phyloP scores from a whole-genome alignment of 64 coral and sea anemone genomes.

The Hydrozoanthus tunicans region DNA sequence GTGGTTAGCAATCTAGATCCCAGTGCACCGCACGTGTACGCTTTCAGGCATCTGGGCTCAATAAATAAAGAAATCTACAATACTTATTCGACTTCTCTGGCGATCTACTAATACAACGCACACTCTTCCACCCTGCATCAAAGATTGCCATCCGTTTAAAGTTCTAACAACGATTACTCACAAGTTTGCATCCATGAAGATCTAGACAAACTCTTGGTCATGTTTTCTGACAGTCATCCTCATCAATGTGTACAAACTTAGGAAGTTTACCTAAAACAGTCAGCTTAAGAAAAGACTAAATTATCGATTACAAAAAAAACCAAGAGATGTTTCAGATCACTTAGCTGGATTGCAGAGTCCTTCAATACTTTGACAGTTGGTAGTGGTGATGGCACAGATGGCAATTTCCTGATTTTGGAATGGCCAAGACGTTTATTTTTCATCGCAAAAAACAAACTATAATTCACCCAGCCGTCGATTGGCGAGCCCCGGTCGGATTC shows the following conservation, averaged over 20 bases:
- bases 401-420: slow-evolving; percentile 20
- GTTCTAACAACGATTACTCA: no score
- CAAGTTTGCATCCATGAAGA: no score
- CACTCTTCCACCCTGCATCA: no score
- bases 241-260: not conserved
- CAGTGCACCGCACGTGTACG: no score
- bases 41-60: no score
- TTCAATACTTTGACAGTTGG: slow-evolving; percentile 15
- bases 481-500: not conserved
- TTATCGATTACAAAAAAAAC: not conserved
- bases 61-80: no score
- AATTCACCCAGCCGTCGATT: not conserved
- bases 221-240: not conserved
- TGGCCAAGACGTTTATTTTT: not conserved
- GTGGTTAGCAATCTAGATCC: no score
- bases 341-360: not conserved
- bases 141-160: no score
- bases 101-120: no score
- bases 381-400: not conserved
- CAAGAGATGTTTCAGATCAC: not conserved
- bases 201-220: no score
- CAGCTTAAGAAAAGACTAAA: not conserved
- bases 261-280: not conserved
- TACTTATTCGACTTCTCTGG: no score
- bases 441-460: not conserved